Evolutionary conservation across 2,113 vertebrate genomes (phyloP), one percentile per base, ranked within the genome.

Genomic region (Todiramphus saurophagus): DNA sequence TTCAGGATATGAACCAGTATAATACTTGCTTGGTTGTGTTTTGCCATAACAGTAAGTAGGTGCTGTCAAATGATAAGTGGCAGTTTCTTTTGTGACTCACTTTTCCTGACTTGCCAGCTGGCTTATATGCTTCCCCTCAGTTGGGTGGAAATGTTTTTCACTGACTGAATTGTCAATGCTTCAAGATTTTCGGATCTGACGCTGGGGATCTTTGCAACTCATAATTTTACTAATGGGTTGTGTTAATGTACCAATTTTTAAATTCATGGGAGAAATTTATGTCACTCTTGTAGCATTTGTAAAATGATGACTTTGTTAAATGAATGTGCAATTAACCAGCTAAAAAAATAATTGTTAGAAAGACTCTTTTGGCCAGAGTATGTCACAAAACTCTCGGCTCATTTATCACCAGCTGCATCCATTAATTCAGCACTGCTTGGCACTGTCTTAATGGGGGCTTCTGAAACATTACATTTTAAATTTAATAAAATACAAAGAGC

Each of bases 221-320:
- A 35, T 96, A 97, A 97, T 97, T 97, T 96, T 90, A 83, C 91
- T 94, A 96, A 94, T 96, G 69, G 88, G 60, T 76, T 95, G 90
- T 95, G 90, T 89, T 96, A 96, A 90, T 80, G 44, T 90, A 87
- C 70, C 58, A 74, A 72, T 90, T 96, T 94, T 97, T 97, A 94
- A 64, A 96, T 93, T 91, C 96, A 93, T 83, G 95, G 90, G 74
- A 96, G 87, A 91, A 97, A 96, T 97, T 96, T 94, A 95, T 97
- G 96, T 97, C 93, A 92, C 56, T 92, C n/a, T 94, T 93, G 96
- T 96, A 96, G 76, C 84, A 94, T 97, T 97, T 97, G 83, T 95
- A 93, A 97, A 98, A 96, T 96, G 93, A 98, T 96, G 91, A 93
- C 96, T 97, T 97, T 97, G 82, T 97, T 98, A 97, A 96, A 98